Evolutionary conservation across 2,113 vertebrate genomes (phyloP).

Genomic region (Ammodytes dubius): DNA sequence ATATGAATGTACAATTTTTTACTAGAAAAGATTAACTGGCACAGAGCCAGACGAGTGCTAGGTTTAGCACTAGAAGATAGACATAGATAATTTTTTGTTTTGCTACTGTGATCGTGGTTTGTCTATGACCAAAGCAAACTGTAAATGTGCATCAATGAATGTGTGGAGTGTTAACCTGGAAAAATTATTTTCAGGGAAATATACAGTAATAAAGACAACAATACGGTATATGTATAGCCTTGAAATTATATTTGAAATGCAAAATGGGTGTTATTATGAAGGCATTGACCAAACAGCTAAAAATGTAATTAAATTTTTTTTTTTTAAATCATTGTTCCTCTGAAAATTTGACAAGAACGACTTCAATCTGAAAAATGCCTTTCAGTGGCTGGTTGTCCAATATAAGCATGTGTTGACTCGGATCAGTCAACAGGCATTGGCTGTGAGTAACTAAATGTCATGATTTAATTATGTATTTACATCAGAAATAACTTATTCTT

Average conservation of each 20-base stretch:
- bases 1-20: background rate
- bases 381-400: constrained; percentile 43
- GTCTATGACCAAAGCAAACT: background rate
- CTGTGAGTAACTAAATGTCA: constrained; percentile 32
- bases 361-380: constrained; percentile 24
- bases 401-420: constrained; percentile 36
- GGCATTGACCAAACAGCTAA: background rate
- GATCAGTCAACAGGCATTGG: constrained; percentile 41
- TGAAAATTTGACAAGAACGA: constrained; percentile 47
- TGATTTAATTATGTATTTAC: constrained; percentile 45
- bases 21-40: background rate
- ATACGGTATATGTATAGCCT: background rate
- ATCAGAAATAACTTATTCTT: constrained; percentile 28
- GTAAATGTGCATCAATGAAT: background rate
- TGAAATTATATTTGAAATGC: background rate
- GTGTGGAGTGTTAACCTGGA: background rate
- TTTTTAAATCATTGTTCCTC: background rate
- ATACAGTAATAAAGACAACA: background rate
- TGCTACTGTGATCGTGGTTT: background rate
- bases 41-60: background rate
- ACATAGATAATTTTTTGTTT: background rate
- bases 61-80: background rate
- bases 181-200: background rate
- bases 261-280: background rate
- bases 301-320: background rate